phyloP scores from a whole-genome alignment of 2,113 vertebrate species.

The Lycaon pictus region DNA sequence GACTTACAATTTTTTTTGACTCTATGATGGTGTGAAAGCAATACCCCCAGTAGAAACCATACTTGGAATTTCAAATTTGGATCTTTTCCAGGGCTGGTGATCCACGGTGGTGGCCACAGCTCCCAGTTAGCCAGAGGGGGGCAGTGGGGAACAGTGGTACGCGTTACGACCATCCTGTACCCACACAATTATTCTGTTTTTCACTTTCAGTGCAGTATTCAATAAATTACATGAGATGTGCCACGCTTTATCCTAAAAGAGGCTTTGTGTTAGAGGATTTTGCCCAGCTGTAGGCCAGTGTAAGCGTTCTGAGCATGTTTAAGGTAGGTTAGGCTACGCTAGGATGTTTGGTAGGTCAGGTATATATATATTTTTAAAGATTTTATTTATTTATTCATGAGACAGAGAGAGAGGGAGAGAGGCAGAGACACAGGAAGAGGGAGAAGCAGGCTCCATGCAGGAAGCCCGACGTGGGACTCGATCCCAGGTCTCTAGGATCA shows the following conservation, averaged over 20 bases:
- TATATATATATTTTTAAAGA: no score
- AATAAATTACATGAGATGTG: background rate
- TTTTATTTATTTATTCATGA: no score
- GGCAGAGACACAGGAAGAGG: no score
- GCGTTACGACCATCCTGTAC: background rate
- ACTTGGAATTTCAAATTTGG: background rate
- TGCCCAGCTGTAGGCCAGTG: background rate
- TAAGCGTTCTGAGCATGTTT: background rate
- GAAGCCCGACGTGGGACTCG: no score
- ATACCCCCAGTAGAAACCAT: background rate
- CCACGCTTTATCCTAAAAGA: background rate
- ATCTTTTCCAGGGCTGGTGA: background rate
- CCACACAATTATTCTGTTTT: background rate
- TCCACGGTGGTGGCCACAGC: background rate
- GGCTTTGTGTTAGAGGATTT: background rate
- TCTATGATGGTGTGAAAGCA: background rate
- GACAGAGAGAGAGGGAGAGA: no score
- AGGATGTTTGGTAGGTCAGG: background rate
- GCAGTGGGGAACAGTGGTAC: background rate
- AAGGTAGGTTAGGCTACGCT: background rate
- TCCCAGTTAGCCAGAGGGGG: background rate
- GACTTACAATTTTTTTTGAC: background rate
- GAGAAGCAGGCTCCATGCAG: no score
- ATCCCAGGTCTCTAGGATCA: no score
- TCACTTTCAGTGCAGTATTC: background rate